Evolutionary conservation across 2,113 vertebrate species (phyloP), one percentile per base, ranked within the genome.

Genomic region (Erythrocercus mccallii): DNA sequence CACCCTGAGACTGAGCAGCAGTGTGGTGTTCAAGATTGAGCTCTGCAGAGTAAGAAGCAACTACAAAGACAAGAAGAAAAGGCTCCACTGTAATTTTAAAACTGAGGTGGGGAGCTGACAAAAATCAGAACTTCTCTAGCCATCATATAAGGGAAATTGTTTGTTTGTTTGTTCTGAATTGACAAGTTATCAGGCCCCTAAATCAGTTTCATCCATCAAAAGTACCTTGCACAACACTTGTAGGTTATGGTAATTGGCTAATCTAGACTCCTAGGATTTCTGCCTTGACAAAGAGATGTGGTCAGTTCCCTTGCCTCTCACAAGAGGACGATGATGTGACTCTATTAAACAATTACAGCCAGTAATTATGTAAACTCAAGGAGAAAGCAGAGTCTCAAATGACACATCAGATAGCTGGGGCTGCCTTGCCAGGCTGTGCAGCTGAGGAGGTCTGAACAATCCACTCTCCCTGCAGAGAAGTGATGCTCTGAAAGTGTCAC

Each of bases 331-430:
- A 47, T 51, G 88, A 80, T 92, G 94, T 74, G 94, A 88, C 97
- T 97, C 96, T 96, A 84, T 98, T 97, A 98, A 97, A 95, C 94
- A 97, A 98, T 98, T 97, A 96, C 10, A 84, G 22, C 33, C 44
- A 56, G 80, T 97, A 98, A 98, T 97, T 68, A n/a, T 45, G 42
- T 92, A 1, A 62, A 71, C 97, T 97, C 95, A 88, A 97, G 96
- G 94, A 97, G 94, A 96, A 92, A 88, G 92, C 90, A 92, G 62
- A 89, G 81, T 90, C 94, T 96, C 92, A 57, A 21, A 82, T 78
- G 92, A 84, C 85, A 86, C 40, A 6, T 7, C 1, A 3, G 82
- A 10, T 57, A 90, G 62, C 51, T 27, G 3, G 47, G 18, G 31
- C 81, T 74, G 79, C 18, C 15, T 35, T 79, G 60, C 22, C 79